A percentile compares a stretch with the other conserved stretches of the same genome.
These are phyloP conservation scores for Epinotia ramella DNA, from an alignment of 2,888 invertebrate species.

Conservation along the genomic window DNA sequence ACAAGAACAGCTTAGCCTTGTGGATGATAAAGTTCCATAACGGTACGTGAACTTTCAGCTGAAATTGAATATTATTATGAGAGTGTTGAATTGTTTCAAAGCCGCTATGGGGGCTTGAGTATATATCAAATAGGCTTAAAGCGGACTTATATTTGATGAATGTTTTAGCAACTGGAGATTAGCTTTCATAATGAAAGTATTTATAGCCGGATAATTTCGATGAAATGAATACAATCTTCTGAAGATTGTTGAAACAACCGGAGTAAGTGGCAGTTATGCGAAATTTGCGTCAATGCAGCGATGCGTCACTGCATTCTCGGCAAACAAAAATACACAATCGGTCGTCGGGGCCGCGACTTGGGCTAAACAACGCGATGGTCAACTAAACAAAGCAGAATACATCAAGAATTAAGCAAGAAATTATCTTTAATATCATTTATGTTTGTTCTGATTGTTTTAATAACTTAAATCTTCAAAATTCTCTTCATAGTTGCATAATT, in stretches of 20 bases:
- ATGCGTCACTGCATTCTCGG: constrained; percentile 64
- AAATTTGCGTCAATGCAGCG: constrained; percentile 62
- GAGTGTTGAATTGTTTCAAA: neutral
- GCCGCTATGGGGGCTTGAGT: neutral
- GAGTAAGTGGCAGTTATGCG: constrained; percentile 55
- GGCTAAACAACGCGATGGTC: constrained; percentile 13
- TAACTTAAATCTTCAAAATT: neutral
- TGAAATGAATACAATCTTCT: constrained; percentile 18
- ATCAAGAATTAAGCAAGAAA: neutral
- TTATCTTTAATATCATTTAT: no score
- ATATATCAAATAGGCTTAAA: neutral
- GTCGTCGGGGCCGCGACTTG: constrained; percentile 3
- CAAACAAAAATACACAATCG: constrained; percentile 68
- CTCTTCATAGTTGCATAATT: neutral
- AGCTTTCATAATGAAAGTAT: neutral
- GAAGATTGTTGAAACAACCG: constrained; percentile 45
- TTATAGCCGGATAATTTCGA: neutral
- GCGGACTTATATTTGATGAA: neutral
- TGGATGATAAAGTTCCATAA: neutral
- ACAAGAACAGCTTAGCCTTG: neutral
- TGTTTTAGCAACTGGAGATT: neutral
- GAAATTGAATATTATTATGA: constrained; percentile 4
- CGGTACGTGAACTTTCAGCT: neutral
- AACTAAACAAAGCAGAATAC: constrained; percentile 36
- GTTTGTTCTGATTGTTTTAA: no score